Conservation (phyloP, 2,797 vertebrate genomes). For the Odontamblyopus rebecca region DNA sequence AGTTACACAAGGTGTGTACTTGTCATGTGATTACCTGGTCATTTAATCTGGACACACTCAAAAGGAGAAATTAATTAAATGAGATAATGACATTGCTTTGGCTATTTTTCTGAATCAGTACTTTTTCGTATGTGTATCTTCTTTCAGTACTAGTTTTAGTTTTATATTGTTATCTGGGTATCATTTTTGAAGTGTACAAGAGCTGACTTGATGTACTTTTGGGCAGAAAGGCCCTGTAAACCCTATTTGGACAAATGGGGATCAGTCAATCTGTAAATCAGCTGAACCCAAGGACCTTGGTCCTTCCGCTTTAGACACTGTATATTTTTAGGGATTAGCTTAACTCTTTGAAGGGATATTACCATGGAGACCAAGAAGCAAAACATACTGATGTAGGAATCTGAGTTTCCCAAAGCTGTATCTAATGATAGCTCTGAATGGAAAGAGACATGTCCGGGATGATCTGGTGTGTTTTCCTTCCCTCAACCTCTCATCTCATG, state of each 20-base stretch:
- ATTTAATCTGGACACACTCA: background rate
- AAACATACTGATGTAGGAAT: constrained; percentile 48
- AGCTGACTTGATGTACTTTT: too few relatives aligned
- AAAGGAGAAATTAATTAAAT: background rate
- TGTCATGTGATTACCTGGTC: too few relatives aligned
- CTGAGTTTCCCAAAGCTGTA: constrained; percentile 53
- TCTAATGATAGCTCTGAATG: constrained; percentile 59
- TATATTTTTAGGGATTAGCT: constrained; percentile 49
- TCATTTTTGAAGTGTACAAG: too few relatives aligned
- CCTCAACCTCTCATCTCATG: constrained; percentile 40
- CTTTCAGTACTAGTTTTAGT: too few relatives aligned
- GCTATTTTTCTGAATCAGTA: too few relatives aligned
- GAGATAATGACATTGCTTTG: too few relatives aligned
- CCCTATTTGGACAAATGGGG: too few relatives aligned
- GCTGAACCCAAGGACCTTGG: constrained; percentile 35
- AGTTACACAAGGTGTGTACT: too few relatives aligned
- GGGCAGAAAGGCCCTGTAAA: too few relatives aligned
- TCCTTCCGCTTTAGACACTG: constrained; percentile 18
- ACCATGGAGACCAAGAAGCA: constrained; percentile 52
- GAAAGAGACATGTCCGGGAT: constrained; percentile 57
- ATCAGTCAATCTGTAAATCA: constrained; percentile 45
- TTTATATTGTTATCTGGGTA: too few relatives aligned
- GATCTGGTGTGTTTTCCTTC: constrained; percentile 58
- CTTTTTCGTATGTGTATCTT: too few relatives aligned
- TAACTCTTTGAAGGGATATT: constrained; percentile 40